Percentiles rank a stretch among this genome's conserved stretches.
These are phyloP conservation scores for Solea senegalensis DNA, from an alignment of 2,113 vertebrate genomes.

Conservation along the genomic window DNA sequence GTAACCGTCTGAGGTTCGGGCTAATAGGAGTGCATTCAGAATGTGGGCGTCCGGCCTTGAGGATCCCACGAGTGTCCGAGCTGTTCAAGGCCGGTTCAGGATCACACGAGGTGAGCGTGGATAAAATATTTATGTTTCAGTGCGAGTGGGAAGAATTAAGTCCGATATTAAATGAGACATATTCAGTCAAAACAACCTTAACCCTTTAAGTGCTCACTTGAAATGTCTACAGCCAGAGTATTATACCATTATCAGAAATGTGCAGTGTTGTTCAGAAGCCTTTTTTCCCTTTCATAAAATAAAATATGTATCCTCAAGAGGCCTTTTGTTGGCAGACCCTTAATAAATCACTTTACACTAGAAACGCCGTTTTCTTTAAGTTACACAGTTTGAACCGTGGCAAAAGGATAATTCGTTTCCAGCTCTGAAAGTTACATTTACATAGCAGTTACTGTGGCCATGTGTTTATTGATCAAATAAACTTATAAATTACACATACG, in stretches of 20 bases:
- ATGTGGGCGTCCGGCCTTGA: neutral
- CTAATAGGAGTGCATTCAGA: constrained; percentile 21
- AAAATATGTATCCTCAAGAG: no score
- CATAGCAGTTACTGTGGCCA: no score
- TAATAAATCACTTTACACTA: no score
- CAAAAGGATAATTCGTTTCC: no score
- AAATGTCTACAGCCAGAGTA: neutral
- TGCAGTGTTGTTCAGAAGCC: neutral
- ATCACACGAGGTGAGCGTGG: neutral
- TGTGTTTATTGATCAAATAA: no score
- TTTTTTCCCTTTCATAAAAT: no score
- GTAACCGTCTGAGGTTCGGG: constrained; percentile 8
- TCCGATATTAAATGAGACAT: neutral
- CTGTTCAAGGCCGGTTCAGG: constrained; percentile 11
- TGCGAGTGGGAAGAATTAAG: neutral
- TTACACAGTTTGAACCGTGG: no score
- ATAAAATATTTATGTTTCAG: neutral
- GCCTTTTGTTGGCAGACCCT: no score
- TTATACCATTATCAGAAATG: neutral
- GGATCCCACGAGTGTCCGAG: constrained; percentile 16
- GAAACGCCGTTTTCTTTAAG: no score
- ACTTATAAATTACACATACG: no score
- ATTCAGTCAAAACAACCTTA: neutral
- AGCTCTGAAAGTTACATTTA: no score
- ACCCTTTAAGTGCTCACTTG: neutral